Percentiles rank a stretch among this genome's conserved stretches.
Conservation (phyloP, 2,797 vertebrate genomes). For the Mastacembelus armatus region DNA sequence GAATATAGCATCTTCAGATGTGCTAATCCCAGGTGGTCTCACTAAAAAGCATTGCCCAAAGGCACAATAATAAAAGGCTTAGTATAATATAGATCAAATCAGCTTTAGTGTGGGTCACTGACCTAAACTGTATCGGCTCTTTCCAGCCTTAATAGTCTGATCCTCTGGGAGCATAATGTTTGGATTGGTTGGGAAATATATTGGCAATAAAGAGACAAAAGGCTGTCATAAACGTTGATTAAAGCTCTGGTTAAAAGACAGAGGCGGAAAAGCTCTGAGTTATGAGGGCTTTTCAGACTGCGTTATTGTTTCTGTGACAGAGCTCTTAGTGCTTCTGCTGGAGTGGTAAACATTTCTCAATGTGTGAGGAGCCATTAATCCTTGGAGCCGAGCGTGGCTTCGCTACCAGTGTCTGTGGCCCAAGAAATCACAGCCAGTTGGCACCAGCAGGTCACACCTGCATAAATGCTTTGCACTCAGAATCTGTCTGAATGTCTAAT, state of each 20-base stretch:
- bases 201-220: slow-evolving; percentile 89
- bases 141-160: slow-evolving; percentile 82
- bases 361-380: slow-evolving; percentile 84
- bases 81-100: slow-evolving; percentile 85
- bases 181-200: slow-evolving; percentile 87
- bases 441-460: slow-evolving; percentile 76
- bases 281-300: slow-evolving; percentile 83
- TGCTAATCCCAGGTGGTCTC: slow-evolving; percentile 77
- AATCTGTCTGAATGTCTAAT: slow-evolving; percentile 67
- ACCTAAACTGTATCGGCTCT: slow-evolving; percentile 84
- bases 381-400: slow-evolving; percentile 74
- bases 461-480: slow-evolving; percentile 62
- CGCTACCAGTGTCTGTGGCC: slow-evolving; percentile 73
- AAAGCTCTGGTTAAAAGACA: slow-evolving; percentile 87
- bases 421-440: slow-evolving; percentile 80
- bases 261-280: slow-evolving; percentile 83
- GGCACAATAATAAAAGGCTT: slow-evolving; percentile 80
- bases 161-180: slow-evolving; percentile 85
- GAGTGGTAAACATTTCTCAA: slow-evolving; percentile 84
- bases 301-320: slow-evolving; percentile 86
- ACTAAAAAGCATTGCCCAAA: slow-evolving; percentile 66
- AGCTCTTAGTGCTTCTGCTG: slow-evolving; percentile 83
- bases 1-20: slow-evolving; percentile 48
- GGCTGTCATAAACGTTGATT: slow-evolving; percentile 90
- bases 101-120: slow-evolving; percentile 84